These are phyloP conservation scores for Rhynchonycteris naso DNA, from an alignment of 2,797 vertebrate species.

Conservation along the genomic window DNA sequence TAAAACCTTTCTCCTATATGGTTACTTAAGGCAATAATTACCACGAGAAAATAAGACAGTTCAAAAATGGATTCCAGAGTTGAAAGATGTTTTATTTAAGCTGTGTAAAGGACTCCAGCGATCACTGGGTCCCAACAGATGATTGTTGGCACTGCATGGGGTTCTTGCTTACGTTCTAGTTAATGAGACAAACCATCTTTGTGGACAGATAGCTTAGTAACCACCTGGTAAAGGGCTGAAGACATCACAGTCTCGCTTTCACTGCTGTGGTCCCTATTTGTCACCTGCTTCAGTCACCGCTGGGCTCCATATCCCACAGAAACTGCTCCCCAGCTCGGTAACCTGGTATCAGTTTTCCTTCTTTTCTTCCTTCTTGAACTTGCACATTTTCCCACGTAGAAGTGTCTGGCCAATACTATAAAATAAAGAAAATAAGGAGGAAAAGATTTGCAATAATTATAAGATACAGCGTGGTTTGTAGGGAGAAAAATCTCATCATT, in stretches of 20 bases:
- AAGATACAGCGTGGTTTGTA: neutral
- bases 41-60: slow-evolving; percentile 52
- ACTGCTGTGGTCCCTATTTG: neutral
- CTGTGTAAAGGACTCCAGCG: slow-evolving; percentile 50
- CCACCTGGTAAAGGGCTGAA: neutral
- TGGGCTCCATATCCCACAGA: neutral
- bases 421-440: slow-evolving; percentile 36
- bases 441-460: neutral
- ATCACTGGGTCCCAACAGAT: slow-evolving; percentile 73
- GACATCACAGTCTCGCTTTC: neutral
- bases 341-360: neutral
- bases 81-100: slow-evolving; percentile 66
- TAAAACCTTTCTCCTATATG: slow-evolving; percentile 72
- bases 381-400: neutral
- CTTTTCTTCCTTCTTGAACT: neutral
- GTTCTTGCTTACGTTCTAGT: slow-evolving; percentile 80
- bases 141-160: slow-evolving; percentile 58
- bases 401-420: neutral
- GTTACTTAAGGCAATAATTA: slow-evolving; percentile 60
- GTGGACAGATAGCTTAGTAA: neutral
- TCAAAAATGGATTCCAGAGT: slow-evolving; percentile 73
- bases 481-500: neutral
- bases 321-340: neutral
- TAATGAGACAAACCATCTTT: slow-evolving; percentile 58
- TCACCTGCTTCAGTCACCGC: neutral